Base-by-base conservation (phyloP, 2,888 invertebrate species). In the Synergus umbraculus region DNA sequence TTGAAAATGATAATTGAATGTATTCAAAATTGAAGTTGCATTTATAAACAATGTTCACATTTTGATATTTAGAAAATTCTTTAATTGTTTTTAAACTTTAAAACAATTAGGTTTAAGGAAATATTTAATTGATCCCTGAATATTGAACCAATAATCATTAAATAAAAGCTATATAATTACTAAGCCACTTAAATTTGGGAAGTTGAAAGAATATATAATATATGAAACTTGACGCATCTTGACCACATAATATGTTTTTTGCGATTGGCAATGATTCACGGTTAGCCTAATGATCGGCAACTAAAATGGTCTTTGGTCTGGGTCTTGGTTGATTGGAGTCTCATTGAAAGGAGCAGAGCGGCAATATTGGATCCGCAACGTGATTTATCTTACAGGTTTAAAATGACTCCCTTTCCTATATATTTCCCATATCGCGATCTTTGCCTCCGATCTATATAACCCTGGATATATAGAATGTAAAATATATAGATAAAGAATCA, bases 311-410 rank as follows among this genome's bases (percentile, higher is more conserved):
- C 60, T 60, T 60, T 60, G 60, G 60, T 60, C 60, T 29, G 60
- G 22, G 13, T 29, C 12, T 60, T 29, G 60, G 60, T 81, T 81
- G 83, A 83, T 83, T 83, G 81, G 83, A 80, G 79, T 80, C 79
- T 81, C 83, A 83, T 83, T 83, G 80, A 83, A 83, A 83, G 79
- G 76, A 83, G 78, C 80, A 79, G 81, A 83, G 78, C 80, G 78
- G 83, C 78, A 80, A 81, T 80, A 83, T 81, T 81, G 83, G 79
- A 60, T 60, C 12, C 60, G 12, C 60, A 60, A 29, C 60, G 12
- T 60, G 60, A 60, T 60, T 60, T 29, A 60, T 60, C 22, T 13
- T 60, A 29, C 60, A 60, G 60, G 60, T 60, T 60, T 29, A 5
- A 60, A 60, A 60, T 60, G 60, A 60, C 60, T 60, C 60, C 29